phyloP scores from a whole-genome alignment of 1,140 invertebrate genomes.

The Drosophila lini region DNA sequence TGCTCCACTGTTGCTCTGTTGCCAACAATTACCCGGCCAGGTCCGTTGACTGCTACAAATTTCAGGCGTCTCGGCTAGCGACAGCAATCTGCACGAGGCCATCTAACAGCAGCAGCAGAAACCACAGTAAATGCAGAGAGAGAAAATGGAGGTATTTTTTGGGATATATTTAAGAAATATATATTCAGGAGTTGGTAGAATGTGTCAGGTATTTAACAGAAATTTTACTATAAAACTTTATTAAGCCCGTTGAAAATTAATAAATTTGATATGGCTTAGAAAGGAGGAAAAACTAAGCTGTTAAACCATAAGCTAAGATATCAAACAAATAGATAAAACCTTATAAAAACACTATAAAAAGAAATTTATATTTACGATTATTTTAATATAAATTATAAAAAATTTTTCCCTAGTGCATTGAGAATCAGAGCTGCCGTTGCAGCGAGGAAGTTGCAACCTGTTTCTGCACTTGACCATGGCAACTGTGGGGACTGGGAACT shows the following conservation, averaged over 20 bases:
- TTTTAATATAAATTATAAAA: too few species aligned
- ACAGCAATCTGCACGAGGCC: conserved; percentile 71
- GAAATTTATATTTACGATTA: not conserved
- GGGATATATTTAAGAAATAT: too few species aligned
- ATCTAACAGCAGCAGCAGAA: conserved; percentile 65
- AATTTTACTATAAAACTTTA: too few species aligned
- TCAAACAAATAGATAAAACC: too few species aligned
- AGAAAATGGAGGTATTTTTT: not conserved
- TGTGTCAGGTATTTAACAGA: too few species aligned
- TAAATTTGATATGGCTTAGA: too few species aligned
- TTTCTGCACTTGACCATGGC: conserved; percentile 79
- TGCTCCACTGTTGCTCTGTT: conserved; percentile 56
- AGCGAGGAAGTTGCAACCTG: conserved; percentile 75
- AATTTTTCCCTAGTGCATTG: not conserved
- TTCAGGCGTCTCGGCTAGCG: conserved; percentile 69
- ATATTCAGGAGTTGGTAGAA: not conserved
- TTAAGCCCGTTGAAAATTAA: too few species aligned
- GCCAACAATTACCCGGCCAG: conserved; percentile 59
- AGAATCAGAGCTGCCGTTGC: conserved; percentile 38
- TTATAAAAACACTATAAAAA: not conserved
- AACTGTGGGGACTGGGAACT: conserved; percentile 27
- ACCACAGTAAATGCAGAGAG: conserved; percentile 6
- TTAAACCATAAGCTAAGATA: not conserved
- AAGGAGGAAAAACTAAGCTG: too few species aligned
- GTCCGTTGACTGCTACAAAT: conserved; percentile 78